Base-by-base conservation (phyloP, 92 coral and sea anemone species). In the Umimayanthus chanpuru region DNA sequence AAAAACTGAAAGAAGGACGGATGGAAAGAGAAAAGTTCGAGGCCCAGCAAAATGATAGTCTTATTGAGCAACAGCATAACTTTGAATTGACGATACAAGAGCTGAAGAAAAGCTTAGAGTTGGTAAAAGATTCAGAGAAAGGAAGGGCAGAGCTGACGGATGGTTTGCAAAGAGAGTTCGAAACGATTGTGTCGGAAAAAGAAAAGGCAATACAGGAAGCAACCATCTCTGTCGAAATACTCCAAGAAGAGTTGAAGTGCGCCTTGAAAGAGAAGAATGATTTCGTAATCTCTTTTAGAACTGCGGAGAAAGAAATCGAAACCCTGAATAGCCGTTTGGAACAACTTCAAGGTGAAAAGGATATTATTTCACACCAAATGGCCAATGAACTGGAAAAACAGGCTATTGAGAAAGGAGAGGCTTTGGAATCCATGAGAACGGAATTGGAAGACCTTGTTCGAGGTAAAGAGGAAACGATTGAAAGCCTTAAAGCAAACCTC, bases 121-220 rank as follows among this genome's bases (percentile, higher is more conserved):
- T 96, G 12, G 30, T 88, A 80, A 89, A 91, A 56, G 90, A 92
- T 68, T 82, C 89, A 5, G 87, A 93, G 18, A 88, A 93, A 80
- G 95, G 92, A 58, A 94, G 93, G 81, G 98, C 93, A 58, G 95
- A 93, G 72, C 16, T 82, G 78, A 72, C 82, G 23, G 91, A 89
- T 23, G 94, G 92, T 6, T 74, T 92, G 15, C 75, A 79, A 61
- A 75, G 94, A 56, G 94, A 92, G 56, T 92, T 89, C 12, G 90
- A 92, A 29, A 74, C 61, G 9, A 79, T 92, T 23, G 75, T 81
- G 55, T 71, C 91, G 10, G 92, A 89, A 67, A 92, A 92, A 44
- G 94, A 90, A 70, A 82, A 70, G 6, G 49, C 77, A 58, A 44
- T 90, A 28, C 92, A 82, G 73, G 90, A 83, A 20, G 32, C 86